Percentiles rank a stretch among this genome's conserved stretches.
Evolutionary conservation across 2,888 invertebrate species (phyloP).

Genomic region (Phyllotreta striolata): DNA sequence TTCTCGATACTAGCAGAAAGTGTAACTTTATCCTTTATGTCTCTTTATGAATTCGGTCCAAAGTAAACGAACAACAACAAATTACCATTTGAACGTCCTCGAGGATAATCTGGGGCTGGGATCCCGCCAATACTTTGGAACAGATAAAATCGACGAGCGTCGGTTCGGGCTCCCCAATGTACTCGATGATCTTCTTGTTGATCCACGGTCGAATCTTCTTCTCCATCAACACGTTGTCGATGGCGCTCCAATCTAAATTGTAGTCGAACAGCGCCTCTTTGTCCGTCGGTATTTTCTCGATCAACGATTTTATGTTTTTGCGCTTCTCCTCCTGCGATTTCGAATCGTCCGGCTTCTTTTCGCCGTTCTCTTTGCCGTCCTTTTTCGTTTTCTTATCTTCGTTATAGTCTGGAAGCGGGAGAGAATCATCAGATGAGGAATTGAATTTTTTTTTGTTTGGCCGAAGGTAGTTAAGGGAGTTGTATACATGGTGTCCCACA

Average conservation of each 20-base stretch:
- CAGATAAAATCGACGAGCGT: slow-evolving; percentile 99
- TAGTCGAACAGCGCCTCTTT: slow-evolving; percentile 96
- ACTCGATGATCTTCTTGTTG: slow-evolving; percentile 99
- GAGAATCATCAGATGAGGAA: neutral
- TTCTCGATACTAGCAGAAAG: too few species aligned
- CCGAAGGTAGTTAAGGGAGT: neutral
- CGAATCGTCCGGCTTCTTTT: slow-evolving; percentile 66
- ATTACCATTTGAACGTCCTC: slow-evolving; percentile 98
- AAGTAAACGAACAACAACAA: slow-evolving; percentile 27
- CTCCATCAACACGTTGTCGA: slow-evolving; percentile 84
- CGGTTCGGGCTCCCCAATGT: slow-evolving; percentile 98
- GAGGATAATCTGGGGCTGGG: slow-evolving; percentile 92
- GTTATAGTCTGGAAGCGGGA: slow-evolving; percentile 64
- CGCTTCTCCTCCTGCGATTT: slow-evolving; percentile 93
- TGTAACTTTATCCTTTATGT: too few species aligned
- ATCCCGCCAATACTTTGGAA: slow-evolving; percentile 94
- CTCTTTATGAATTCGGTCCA: too few species aligned
- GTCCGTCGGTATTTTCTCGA: slow-evolving; percentile 98
- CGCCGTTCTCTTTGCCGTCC: slow-evolving; percentile 60
- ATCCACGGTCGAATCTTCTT: slow-evolving; percentile 99
- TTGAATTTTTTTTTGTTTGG: neutral
- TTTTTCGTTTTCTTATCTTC: slow-evolving; percentile 63
- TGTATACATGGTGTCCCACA: too few species aligned
- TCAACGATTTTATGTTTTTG: slow-evolving; percentile 94
- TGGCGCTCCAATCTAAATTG: slow-evolving; percentile 87